Conservation (phyloP, 35 echinoderm and acorn worm species). For the Stichopus chloronotus region DNA sequence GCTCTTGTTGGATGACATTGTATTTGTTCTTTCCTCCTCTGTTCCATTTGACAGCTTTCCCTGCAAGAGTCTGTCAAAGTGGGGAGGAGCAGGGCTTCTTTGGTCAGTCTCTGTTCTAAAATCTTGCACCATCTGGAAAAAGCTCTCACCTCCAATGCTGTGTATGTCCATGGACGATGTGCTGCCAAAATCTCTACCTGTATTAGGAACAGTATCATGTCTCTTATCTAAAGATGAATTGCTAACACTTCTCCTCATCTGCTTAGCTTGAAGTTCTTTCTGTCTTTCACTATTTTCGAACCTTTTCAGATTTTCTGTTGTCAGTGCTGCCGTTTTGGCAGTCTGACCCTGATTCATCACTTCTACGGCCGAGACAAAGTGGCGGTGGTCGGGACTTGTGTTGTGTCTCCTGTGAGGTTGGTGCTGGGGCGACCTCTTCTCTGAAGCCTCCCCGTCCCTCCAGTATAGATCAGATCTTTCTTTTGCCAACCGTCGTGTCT, state of each 20-base stretch:
- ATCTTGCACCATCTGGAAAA: slow-evolving; percentile 96
- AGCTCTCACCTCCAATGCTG: slow-evolving; percentile 91
- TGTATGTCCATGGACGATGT: slow-evolving; percentile 89
- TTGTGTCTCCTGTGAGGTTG: slow-evolving; percentile 84
- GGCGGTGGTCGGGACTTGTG: slow-evolving; percentile 85
- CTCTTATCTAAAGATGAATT: slow-evolving; percentile 91
- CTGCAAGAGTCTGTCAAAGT: slow-evolving; percentile 89
- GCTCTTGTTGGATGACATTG: slow-evolving; percentile 26
- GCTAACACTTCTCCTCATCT: slow-evolving; percentile 81
- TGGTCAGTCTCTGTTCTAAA: slow-evolving; percentile 85
- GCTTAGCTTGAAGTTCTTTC: slow-evolving; percentile 55
- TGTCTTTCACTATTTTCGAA: slow-evolving; percentile 66
- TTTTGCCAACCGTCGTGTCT: slow-evolving; percentile 22
- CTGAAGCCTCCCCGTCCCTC: slow-evolving; percentile 68
- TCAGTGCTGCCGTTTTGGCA: slow-evolving; percentile 77
- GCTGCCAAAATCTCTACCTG: slow-evolving; percentile 83
- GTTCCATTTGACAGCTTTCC: slow-evolving; percentile 62
- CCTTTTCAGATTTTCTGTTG: slow-evolving; percentile 81
- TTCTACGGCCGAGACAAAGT: slow-evolving; percentile 74
- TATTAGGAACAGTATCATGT: neutral
- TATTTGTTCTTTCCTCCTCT: slow-evolving; percentile 46
- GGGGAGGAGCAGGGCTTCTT: slow-evolving; percentile 93
- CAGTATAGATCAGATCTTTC: slow-evolving; percentile 69
- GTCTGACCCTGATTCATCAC: slow-evolving; percentile 61
- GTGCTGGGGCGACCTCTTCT: slow-evolving; percentile 59